Evolutionary conservation across 2,888 invertebrate genomes (phyloP).

Genomic region (Eucriotettix oculatus): DNA sequence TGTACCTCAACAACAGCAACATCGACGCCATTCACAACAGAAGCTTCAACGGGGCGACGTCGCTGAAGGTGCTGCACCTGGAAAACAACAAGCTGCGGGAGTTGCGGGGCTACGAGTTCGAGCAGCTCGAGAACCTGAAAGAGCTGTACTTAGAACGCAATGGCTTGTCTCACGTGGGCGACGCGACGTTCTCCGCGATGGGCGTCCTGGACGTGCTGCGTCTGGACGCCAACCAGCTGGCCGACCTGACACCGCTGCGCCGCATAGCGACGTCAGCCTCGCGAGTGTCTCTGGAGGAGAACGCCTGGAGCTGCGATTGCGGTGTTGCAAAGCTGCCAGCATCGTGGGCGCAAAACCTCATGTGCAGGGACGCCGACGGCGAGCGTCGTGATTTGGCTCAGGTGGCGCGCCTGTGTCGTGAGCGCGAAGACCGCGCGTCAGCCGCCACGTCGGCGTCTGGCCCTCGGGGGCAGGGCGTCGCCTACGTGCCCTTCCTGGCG

Average conservation of each 20-base stretch:
- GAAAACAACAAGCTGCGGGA: conserved; percentile 57
- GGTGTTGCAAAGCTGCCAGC: conserved; percentile 48
- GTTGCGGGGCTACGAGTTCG: conserved; percentile 62
- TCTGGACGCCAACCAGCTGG: conserved; percentile 61
- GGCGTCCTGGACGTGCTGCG: conserved; percentile 52
- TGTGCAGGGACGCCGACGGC: neutral
- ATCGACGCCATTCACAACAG: conserved; percentile 60
- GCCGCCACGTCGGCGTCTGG: conserved; percentile 30
- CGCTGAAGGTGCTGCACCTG: conserved; percentile 55
- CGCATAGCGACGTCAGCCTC: conserved; percentile 28
- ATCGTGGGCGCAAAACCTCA: conserved; percentile 42
- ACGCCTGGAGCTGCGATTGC: conserved; percentile 75
- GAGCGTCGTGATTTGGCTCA: conserved; percentile 21
- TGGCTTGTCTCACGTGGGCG: conserved; percentile 52
- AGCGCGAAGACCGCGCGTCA: conserved; percentile 22
- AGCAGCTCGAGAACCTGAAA: conserved; percentile 51
- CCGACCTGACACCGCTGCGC: conserved; percentile 28
- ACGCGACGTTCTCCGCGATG: conserved; percentile 59
- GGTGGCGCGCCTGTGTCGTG: conserved; percentile 38
- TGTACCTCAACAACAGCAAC: conserved; percentile 64
- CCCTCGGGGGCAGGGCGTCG: conserved; percentile 43
- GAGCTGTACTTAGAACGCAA: conserved; percentile 65
- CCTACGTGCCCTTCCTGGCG: conserved; percentile 54
- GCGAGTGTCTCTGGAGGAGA: conserved; percentile 53
- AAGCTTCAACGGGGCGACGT: conserved; percentile 64